phyloP scores from a whole-genome alignment of 2,888 invertebrate species.

The Ennomos fuscantarius region DNA sequence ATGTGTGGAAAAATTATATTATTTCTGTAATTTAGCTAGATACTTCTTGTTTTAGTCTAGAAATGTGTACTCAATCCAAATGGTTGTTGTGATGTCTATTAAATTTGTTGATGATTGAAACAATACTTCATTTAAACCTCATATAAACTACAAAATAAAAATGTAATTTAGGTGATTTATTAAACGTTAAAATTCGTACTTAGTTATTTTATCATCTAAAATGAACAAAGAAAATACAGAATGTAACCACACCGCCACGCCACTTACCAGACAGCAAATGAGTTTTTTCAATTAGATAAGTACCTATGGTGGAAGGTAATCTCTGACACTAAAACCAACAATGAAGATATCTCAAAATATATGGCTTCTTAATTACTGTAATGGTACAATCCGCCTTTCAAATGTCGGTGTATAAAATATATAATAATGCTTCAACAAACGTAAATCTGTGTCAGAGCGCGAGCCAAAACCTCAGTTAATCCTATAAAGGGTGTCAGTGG shows the following conservation, averaged over 20 bases:
- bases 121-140: background rate
- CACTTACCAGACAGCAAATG: background rate
- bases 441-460: slow-evolving; percentile 68
- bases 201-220: too few species aligned
- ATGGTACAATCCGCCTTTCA: slow-evolving; percentile 17
- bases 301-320: background rate
- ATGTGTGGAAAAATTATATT: slow-evolving; percentile 17
- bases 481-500: slow-evolving; percentile 70
- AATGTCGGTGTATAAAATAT: slow-evolving; percentile 36
- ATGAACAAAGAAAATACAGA: too few species aligned
- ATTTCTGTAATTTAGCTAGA: slow-evolving; percentile 29
- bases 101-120: slow-evolving; percentile 76
- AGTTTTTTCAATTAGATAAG: too few species aligned
- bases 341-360: slow-evolving; percentile 19
- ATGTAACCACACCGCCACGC: background rate
- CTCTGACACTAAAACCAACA: slow-evolving; percentile 4
- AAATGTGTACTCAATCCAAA: slow-evolving; percentile 76
- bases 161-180: background rate
- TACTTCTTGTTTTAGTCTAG: slow-evolving; percentile 51
- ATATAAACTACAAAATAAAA: too few species aligned
- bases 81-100: slow-evolving; percentile 85
- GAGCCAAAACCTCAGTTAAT: slow-evolving; percentile 68
- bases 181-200: too few species aligned
- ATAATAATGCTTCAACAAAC: slow-evolving; percentile 50
- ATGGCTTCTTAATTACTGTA: slow-evolving; percentile 42